Conservation (phyloP, 1,140 invertebrate species). For the Nixonia krombeini region DNA sequence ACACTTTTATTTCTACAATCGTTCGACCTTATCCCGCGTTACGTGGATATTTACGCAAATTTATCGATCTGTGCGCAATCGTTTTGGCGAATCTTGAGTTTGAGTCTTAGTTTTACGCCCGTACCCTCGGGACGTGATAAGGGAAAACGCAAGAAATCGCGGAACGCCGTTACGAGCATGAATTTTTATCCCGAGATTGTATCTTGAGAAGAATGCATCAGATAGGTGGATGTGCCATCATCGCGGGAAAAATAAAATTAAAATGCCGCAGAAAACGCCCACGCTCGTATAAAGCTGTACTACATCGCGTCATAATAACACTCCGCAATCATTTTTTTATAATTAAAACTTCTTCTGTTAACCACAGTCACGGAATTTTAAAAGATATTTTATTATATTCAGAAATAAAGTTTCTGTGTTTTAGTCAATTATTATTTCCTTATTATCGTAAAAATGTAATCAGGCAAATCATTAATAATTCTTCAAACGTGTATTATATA, state of each 20-base stretch:
- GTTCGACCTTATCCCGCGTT: too few species aligned
- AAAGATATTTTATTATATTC: too few species aligned
- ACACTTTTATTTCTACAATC: not conserved
- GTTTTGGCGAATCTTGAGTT: slow-evolving; percentile 25
- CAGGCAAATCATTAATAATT: too few species aligned
- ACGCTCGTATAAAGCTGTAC: slow-evolving; percentile 23
- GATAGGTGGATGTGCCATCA: slow-evolving; percentile 38
- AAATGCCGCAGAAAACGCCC: slow-evolving; percentile 27
- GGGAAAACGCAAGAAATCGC: slow-evolving; percentile 55
- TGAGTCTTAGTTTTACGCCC: slow-evolving; percentile 60
- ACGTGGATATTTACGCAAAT: slow-evolving; percentile 63
- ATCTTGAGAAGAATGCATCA: slow-evolving; percentile 50
- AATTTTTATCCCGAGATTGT: slow-evolving; percentile 70
- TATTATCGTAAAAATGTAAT: too few species aligned
- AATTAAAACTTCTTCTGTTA: too few species aligned
- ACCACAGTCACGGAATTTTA: too few species aligned
- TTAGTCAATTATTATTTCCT: too few species aligned
- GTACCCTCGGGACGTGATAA: slow-evolving; percentile 61
- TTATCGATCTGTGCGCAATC: slow-evolving; percentile 63
- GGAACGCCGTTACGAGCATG: slow-evolving; percentile 57
- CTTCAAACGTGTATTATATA: too few species aligned
- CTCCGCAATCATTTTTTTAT: too few species aligned
- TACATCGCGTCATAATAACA: slow-evolving; percentile 29
- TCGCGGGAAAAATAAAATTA: slow-evolving; percentile 46
- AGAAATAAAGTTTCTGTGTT: too few species aligned